Percentiles rank a stretch among this genome's conserved stretches.
These are phyloP conservation scores for Mimas tiliae DNA, from an alignment of 2,888 invertebrate species.

Conservation along the genomic window DNA sequence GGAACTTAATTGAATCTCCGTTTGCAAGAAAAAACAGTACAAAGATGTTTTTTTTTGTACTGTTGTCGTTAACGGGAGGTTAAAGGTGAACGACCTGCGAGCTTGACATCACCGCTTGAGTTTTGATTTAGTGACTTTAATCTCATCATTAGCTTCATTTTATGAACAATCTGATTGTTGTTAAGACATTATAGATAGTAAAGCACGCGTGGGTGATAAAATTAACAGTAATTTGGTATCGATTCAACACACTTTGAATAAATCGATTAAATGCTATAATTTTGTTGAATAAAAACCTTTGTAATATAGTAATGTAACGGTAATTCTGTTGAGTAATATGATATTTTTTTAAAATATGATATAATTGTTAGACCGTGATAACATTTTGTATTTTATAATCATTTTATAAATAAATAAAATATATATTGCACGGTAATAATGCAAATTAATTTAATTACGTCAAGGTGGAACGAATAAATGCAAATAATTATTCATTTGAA, in stretches of 20 bases:
- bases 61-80: conserved; percentile 24
- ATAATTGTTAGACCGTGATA: not conserved
- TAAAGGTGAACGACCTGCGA: conserved; percentile 25
- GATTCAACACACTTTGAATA: not conserved
- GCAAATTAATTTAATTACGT: conserved; percentile 17
- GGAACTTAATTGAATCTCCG: conserved; percentile 23
- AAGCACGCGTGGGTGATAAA: not conserved
- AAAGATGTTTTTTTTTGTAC: conserved; percentile 24
- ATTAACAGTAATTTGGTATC: not conserved
- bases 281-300: too few species aligned
- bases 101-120: conserved; percentile 19
- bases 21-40: conserved; percentile 20
- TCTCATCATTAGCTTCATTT: conserved; percentile 17
- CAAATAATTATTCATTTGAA: conserved; percentile 15
- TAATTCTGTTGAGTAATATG: not conserved
- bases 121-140: conserved; percentile 21
- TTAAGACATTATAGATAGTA: not conserved
- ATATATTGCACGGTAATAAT: conserved; percentile 15
- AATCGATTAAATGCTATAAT: not conserved
- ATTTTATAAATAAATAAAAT: not conserved
- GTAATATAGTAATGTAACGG: too few species aligned
- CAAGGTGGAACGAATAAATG: not conserved
- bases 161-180: not conserved
- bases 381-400: conserved; percentile 1
- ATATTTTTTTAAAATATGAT: not conserved